A percentile compares a stretch with the other conserved stretches of the same genome.
Conservation (phyloP, 2,797 vertebrate genomes). For the Choloepus didactylus region DNA sequence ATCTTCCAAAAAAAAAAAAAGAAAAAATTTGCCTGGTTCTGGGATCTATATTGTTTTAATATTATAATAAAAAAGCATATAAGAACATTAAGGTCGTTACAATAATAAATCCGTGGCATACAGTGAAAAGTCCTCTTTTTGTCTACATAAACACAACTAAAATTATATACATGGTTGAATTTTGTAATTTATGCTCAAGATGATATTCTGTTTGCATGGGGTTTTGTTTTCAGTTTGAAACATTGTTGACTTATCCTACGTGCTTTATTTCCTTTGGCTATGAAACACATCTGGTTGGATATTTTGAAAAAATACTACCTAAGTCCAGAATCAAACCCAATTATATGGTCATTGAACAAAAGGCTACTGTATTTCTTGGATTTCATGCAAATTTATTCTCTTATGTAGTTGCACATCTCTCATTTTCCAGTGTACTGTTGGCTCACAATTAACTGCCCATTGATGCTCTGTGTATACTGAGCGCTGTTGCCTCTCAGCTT, state of each 20-base stretch:
- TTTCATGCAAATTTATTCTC: background rate
- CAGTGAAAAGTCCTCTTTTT: background rate
- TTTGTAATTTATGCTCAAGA: background rate
- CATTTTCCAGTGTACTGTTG: background rate
- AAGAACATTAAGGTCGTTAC: background rate
- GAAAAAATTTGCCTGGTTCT: background rate
- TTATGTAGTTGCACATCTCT: background rate
- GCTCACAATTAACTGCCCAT: background rate
- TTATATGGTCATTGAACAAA: background rate
- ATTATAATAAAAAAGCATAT: background rate
- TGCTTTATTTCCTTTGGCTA: constrained; percentile 34
- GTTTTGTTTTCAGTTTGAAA: background rate
- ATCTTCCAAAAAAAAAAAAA: background rate
- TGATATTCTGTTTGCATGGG: background rate
- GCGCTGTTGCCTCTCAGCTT: background rate
- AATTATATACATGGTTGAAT: background rate
- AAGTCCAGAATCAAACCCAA: background rate
- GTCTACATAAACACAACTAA: background rate
- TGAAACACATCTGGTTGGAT: background rate
- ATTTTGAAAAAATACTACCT: background rate
- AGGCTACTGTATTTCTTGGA: background rate
- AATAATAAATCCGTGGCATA: background rate
- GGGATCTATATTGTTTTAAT: background rate
- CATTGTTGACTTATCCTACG: background rate
- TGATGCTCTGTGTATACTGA: background rate